These are phyloP conservation scores for Mormyrus hasselquistii DNA, from an alignment of 2,797 vertebrate genomes.

Conservation along the genomic window DNA sequence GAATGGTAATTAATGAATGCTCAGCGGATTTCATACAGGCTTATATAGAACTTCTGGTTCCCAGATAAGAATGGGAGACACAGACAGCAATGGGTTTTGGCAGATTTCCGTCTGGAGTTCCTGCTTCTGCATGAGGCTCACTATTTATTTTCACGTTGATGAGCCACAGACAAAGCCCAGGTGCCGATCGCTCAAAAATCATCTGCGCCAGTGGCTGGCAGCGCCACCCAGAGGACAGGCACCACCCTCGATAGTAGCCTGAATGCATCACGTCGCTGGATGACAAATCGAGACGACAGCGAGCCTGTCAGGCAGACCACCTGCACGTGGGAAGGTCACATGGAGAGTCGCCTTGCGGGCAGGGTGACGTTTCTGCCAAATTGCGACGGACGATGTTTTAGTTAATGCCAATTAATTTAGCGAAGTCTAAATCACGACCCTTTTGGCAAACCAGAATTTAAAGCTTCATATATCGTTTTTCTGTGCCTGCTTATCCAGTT, in stretches of 20 bases:
- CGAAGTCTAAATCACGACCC: background rate
- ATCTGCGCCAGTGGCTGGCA: background rate
- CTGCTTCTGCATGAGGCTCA: background rate
- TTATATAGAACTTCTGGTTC: background rate
- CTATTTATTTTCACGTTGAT: background rate
- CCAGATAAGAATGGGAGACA: background rate
- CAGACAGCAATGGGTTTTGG: background rate
- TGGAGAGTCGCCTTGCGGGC: background rate
- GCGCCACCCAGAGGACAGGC: background rate
- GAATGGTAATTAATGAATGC: background rate
- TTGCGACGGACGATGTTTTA: background rate
- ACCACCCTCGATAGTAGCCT: background rate
- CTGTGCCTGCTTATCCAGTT: background rate
- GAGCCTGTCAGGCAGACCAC: too few species aligned
- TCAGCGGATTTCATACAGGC: background rate
- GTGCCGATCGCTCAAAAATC: background rate
- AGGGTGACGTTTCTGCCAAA: background rate
- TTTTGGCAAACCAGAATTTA: background rate
- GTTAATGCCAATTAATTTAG: background rate
- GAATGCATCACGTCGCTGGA: background rate
- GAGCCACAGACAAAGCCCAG: background rate
- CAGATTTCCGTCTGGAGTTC: background rate
- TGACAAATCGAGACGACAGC: background rate
- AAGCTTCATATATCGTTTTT: background rate
- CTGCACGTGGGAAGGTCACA: background rate